Evolutionary conservation across 2,888 invertebrate genomes (phyloP), one percentile per base, ranked within the genome.

Genomic region (Drosophila pullipes): DNA sequence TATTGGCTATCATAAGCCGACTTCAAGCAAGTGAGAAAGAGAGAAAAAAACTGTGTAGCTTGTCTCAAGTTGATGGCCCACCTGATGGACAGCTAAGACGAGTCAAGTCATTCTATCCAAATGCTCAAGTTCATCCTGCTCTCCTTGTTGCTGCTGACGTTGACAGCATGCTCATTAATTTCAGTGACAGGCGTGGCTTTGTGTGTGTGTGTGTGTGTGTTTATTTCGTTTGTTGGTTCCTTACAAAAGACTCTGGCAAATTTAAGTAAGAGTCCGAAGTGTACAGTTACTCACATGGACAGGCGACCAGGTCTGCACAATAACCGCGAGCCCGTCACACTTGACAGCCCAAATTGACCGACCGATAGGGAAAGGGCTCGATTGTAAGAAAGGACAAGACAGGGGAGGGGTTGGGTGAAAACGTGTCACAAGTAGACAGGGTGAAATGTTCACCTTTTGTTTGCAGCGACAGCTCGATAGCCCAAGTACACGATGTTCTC

Each of bases 11-110:
- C 87, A 70, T 66, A 74, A 65, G 63, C 71, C 50, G 72, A 69
- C 68, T 75, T 82, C 78, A 75, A 75, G 81, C 72, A 85, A 78
- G 76, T 9, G 47, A 4, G 16, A 16, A 16, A 1, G 76, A 68
- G 64, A 75, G 73, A 77, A 85, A 89, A 83, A 76, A 82, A 82
- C 78, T 75, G 82, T 79, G 81, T 89, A 84, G 74, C 89, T 90
- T 89, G 86, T 91, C 37, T 28, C 18, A 81, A 25, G 28, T 39
- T 49, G 53, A 60, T 60, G 59, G 37, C 53, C 49, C 58, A 64
- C 49, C 67, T 74, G 74, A 74, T 57, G 68, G 57, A 57, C 39
- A 30, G 52, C 41, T n/a, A 57, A 57, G 39, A 39, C 57, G 22
- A 57, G 50, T 31, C 60, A 53, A 63, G 41, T 58, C 31, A 31